Evolutionary conservation across 92 coral and sea anemone species (phyloP).

Genomic region (Porites evermanni): DNA sequence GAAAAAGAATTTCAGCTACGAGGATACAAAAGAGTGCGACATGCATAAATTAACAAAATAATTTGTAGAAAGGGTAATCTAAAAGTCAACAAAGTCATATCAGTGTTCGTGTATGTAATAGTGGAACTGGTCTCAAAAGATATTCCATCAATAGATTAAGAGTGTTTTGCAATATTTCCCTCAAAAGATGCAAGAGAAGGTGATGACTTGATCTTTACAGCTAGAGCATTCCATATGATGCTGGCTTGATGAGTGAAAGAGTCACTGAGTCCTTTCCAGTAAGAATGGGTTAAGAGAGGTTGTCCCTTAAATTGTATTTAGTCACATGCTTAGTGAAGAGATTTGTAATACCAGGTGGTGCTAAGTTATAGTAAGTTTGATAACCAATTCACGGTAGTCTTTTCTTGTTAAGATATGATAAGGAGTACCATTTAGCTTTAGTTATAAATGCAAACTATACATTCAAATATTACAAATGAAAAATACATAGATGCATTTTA

Average conservation of each 20-base stretch:
- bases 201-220: background rate
- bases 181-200: background rate
- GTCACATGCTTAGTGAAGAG: constrained; percentile 28
- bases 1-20: too few relatives aligned
- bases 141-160: too few relatives aligned
- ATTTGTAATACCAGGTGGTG: constrained; percentile 5
- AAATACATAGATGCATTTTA: too few relatives aligned
- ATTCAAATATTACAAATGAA: too few relatives aligned
- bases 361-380: constrained; percentile 13
- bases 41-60: too few relatives aligned
- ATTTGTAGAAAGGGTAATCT: too few relatives aligned
- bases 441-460: too few relatives aligned
- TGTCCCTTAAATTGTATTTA: constrained; percentile 13
- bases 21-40: too few relatives aligned
- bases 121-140: too few relatives aligned
- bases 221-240: constrained; percentile 16
- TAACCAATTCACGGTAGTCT: constrained; percentile 35
- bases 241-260: constrained; percentile 21
- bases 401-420: constrained; percentile 19
- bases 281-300: background rate
- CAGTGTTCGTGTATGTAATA: too few relatives aligned
- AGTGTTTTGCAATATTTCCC: background rate
- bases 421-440: constrained; percentile 29
- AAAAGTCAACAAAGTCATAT: too few relatives aligned
- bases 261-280: constrained; percentile 2